Percentiles rank a stretch among this genome's conserved stretches.
phyloP scores from a whole-genome alignment of 2,797 vertebrate species.

The Alouatta caraya region DNA sequence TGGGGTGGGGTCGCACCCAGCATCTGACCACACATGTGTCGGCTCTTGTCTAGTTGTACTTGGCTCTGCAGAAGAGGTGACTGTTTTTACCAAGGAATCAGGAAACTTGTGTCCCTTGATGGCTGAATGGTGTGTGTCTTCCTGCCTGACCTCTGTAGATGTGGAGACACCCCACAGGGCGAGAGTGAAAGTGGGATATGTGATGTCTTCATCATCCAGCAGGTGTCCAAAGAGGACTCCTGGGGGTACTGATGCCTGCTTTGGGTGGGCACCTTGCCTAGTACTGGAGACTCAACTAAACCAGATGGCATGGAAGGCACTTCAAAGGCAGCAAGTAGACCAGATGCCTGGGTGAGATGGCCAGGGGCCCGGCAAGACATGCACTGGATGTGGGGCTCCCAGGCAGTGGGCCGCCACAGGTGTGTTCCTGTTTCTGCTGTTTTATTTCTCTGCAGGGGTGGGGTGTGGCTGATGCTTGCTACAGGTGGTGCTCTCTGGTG shows the following conservation, averaged over 20 bases:
- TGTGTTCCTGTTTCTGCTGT: not conserved
- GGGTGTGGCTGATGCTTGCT: not conserved
- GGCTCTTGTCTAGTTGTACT: not conserved
- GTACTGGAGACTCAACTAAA: not conserved
- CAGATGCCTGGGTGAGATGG: fast-evolving
- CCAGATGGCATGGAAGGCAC: not conserved
- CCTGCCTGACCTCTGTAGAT: not conserved
- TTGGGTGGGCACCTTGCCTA: not conserved
- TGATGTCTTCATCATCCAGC: too few species aligned
- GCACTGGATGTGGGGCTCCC: not conserved
- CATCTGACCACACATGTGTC: not conserved
- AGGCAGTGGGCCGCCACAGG: not conserved
- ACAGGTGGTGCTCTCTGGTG: not conserved
- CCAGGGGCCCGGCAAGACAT: not conserved
- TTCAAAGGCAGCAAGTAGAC: not conserved
- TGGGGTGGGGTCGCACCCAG: not conserved
- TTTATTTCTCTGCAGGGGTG: not conserved
- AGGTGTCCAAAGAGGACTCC: not conserved
- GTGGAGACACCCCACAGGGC: not conserved
- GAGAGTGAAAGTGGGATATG: not conserved
- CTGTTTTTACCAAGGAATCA: not conserved
- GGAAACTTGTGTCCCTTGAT: not conserved
- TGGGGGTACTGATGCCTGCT: not conserved
- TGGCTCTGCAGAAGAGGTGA: not conserved
- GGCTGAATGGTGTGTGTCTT: not conserved